A percentile compares a stretch with the other conserved stretches of the same genome.
These are phyloP conservation scores for Pristionchus fissidentatus DNA, from an alignment of 2,888 invertebrate genomes.

Conservation along the genomic window DNA sequence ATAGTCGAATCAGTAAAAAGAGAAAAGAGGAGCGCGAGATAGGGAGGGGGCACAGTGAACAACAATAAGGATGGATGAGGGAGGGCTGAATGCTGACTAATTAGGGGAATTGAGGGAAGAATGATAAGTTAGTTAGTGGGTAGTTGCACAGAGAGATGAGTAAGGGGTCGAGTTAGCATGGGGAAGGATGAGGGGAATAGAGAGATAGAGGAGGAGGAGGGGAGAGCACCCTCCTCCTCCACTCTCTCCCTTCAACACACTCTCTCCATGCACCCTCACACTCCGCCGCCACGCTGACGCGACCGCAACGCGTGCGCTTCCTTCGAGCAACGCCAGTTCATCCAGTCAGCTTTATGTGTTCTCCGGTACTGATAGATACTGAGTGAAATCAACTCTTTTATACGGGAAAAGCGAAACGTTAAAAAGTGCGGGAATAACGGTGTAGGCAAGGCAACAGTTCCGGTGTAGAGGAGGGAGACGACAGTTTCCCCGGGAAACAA, in stretches of 20 bases:
- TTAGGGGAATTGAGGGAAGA: background rate
- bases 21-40: conserved; percentile 11
- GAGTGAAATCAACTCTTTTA: background rate
- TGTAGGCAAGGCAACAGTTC: conserved; percentile 5
- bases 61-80: background rate
- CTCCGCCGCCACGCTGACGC: conserved; percentile 1
- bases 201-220: conserved; percentile 42
- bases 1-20: background rate
- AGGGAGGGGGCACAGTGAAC: conserved; percentile 12
- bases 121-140: background rate
- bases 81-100: background rate
- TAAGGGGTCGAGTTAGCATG: background rate
- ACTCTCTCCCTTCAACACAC: conserved; percentile 2
- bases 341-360: background rate
- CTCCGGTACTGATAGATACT: too few relatives aligned
- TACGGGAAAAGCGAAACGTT: background rate
- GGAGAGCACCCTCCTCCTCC: conserved; percentile 38
- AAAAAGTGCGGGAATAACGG: background rate
- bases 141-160: background rate
- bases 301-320: conserved; percentile 13
- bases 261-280: background rate
- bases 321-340: background rate
- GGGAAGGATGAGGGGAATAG: background rate
- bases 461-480: background rate
- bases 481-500: too few relatives aligned